A percentile compares a stretch with the other conserved stretches of the same genome.
Evolutionary conservation across 2,797 vertebrate genomes (phyloP).

Genomic region (Knipowitschia caucasica): DNA sequence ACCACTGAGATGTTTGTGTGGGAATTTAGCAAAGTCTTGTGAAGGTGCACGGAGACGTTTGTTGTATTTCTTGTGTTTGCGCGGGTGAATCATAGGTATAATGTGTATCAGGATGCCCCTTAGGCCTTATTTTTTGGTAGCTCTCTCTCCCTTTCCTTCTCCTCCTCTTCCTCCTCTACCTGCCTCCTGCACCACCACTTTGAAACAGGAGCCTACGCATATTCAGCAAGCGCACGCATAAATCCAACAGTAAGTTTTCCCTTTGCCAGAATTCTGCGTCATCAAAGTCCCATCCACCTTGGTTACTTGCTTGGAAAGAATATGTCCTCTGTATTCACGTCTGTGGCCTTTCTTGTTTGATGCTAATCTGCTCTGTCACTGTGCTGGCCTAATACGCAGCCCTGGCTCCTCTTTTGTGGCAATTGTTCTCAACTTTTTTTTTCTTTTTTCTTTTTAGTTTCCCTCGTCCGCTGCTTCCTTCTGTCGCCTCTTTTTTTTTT

Average conservation of each 20-base stretch:
- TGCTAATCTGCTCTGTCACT: conserved; percentile 83
- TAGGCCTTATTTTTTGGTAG: conserved; percentile 68
- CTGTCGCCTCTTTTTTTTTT: conserved; percentile 66
- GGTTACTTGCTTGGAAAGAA: conserved; percentile 74
- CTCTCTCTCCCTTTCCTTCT: conserved; percentile 59
- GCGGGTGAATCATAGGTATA: conserved; percentile 70
- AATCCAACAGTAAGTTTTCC: conserved; percentile 56
- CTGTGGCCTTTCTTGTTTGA: conserved; percentile 79
- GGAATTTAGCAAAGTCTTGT: conserved; percentile 46
- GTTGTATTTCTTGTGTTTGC: conserved; percentile 30
- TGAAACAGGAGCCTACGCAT: conserved; percentile 82
- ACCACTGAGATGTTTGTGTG: conserved; percentile 60
- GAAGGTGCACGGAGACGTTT: conserved; percentile 46
- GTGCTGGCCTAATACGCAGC: conserved; percentile 67
- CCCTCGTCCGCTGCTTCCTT: conserved; percentile 70
- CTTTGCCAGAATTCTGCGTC: conserved; percentile 83
- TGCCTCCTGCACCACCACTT: conserved; percentile 73
- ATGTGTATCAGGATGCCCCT: conserved; percentile 69
- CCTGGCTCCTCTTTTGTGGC: conserved; percentile 75
- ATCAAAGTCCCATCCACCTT: conserved; percentile 84
- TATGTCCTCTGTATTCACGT: conserved; percentile 77
- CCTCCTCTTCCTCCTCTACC: conserved; percentile 70
- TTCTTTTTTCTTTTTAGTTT: conserved; percentile 61
- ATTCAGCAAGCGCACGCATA: conserved; percentile 74
- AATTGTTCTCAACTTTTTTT: conserved; percentile 63